phyloP scores from a whole-genome alignment of 2,888 invertebrate species.

The Oscheius sp. region DNA sequence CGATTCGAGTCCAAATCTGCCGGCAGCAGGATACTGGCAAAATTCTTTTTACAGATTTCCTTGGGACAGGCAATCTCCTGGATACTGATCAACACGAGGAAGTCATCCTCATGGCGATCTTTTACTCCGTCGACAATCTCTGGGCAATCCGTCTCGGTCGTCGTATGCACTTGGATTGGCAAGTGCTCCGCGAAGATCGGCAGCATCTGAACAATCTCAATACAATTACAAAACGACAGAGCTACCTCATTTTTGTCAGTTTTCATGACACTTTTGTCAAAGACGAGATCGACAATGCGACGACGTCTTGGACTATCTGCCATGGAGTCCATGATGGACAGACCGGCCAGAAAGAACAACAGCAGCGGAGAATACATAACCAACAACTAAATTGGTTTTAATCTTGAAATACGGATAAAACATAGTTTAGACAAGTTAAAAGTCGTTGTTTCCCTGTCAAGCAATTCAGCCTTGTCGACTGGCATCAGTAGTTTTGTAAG shows the following conservation, averaged over 20 bases:
- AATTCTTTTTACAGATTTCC: slow-evolving; percentile 18
- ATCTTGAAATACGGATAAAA: too few species aligned
- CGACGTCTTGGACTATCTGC: background rate
- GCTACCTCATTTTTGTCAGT: background rate
- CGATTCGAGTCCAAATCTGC: background rate
- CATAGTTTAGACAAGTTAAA: too few species aligned
- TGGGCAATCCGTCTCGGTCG: background rate
- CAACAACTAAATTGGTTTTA: too few species aligned
- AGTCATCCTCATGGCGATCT: background rate
- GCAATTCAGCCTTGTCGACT: too few species aligned
- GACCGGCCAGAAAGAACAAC: background rate
- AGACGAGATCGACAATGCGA: slow-evolving; percentile 7
- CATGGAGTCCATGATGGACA: background rate
- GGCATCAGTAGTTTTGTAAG: too few species aligned
- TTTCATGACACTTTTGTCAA: background rate
- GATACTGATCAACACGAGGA: background rate
- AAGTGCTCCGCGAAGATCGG: background rate
- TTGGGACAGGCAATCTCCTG: background rate
- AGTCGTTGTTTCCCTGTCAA: too few species aligned
- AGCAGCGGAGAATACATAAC: background rate
- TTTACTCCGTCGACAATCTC: background rate
- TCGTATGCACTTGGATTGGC: slow-evolving; percentile 11
- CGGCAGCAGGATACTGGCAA: slow-evolving; percentile 1
- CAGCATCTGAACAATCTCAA: too few species aligned
- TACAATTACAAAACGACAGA: too few species aligned